phyloP scores from a whole-genome alignment of 2,888 invertebrate species.

The Ceraclea dissimilis region DNA sequence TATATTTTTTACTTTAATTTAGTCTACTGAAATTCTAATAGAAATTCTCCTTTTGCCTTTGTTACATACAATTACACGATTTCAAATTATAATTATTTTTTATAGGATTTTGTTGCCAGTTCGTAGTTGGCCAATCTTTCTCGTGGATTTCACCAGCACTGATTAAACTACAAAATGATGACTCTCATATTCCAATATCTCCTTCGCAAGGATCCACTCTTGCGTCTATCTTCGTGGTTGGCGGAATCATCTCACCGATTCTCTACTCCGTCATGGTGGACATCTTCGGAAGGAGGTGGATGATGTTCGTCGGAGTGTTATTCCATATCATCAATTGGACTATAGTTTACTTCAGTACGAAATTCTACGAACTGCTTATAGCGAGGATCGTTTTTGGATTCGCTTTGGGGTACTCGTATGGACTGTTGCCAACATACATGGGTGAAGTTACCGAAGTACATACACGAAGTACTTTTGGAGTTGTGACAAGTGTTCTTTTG shows the following conservation, averaged over 20 bases:
- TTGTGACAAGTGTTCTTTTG: constrained; percentile 7
- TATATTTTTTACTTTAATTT: neutral
- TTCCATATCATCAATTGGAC: constrained; percentile 6
- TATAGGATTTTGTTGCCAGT: constrained; percentile 14
- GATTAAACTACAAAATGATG: constrained; percentile 5
- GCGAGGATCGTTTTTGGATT: constrained; percentile 9
- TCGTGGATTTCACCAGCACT: constrained; percentile 14
- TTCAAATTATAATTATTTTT: neutral
- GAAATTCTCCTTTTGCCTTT: no score
- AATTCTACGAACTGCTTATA: constrained; percentile 9
- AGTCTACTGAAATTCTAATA: no score
- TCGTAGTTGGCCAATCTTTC: constrained; percentile 9
- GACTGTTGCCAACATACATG: constrained; percentile 18
- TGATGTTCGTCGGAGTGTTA: constrained; percentile 9
- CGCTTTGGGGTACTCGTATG: constrained; percentile 6
- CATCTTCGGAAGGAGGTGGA: constrained; percentile 10
- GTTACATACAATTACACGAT: no score
- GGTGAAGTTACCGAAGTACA: constrained; percentile 20
- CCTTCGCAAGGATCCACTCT: constrained; percentile 9
- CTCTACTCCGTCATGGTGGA: constrained; percentile 10
- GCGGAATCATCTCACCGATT: constrained; percentile 11
- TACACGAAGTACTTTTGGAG: constrained; percentile 12
- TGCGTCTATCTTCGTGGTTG: constrained; percentile 7
- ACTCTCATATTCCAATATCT: constrained; percentile 11
- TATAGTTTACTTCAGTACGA: constrained; percentile 9